phyloP scores from a whole-genome alignment of 2,888 invertebrate genomes.

The Macrosoma leucophasiata region DNA sequence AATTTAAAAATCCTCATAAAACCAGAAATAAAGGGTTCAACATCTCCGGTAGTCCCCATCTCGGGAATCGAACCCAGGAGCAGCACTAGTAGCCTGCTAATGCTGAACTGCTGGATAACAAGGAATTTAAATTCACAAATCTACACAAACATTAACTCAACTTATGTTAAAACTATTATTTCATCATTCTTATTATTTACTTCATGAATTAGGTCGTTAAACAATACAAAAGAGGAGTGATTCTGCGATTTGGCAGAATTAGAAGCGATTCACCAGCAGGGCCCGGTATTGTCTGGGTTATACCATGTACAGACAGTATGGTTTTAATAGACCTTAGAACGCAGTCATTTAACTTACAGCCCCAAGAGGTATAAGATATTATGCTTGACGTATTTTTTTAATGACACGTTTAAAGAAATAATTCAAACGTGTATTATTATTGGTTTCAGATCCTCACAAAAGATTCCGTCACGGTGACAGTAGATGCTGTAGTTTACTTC shows the following conservation, averaged over 20 bases:
- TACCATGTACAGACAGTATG: slow-evolving; percentile 92
- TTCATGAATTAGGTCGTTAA: slow-evolving; percentile 71
- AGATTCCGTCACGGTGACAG: slow-evolving; percentile 94
- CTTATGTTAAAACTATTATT: no score
- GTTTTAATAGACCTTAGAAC: slow-evolving; percentile 91
- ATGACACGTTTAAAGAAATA: slow-evolving; percentile 12
- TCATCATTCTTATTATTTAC: no score
- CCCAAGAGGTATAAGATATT: slow-evolving; percentile 96
- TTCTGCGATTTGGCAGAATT: slow-evolving; percentile 73
- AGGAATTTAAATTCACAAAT: no score
- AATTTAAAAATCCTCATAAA: no score
- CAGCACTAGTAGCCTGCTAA: no score
- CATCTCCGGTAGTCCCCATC: no score
- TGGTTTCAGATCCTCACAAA: slow-evolving; percentile 81
- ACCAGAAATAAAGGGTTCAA: no score
- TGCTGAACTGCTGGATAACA: no score
- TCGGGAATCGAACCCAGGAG: no score
- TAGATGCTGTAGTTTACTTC: slow-evolving; percentile 89
- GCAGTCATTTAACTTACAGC: slow-evolving; percentile 92
- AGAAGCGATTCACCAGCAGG: slow-evolving; percentile 65
- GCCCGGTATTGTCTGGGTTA: slow-evolving; percentile 90
- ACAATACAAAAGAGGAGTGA: slow-evolving; percentile 70
- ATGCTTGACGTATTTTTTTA: slow-evolving; percentile 1
- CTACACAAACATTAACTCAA: no score
- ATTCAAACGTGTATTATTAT: slow-evolving; percentile 43